These are phyloP conservation scores for Sphaerodactylus townsendi DNA, from an alignment of 2,113 vertebrate genomes.

Conservation along the genomic window DNA sequence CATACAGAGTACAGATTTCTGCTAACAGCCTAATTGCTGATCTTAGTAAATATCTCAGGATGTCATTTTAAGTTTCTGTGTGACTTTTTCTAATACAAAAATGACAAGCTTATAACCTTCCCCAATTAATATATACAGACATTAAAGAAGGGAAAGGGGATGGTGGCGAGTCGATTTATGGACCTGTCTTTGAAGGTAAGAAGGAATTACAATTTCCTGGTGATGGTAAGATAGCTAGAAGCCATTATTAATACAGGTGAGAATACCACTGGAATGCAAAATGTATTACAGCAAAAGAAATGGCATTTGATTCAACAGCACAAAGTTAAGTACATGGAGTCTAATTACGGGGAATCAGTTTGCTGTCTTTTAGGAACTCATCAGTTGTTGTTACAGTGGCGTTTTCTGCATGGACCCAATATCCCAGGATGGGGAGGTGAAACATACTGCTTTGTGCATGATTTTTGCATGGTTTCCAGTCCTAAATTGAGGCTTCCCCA, in stretches of 20 bases:
- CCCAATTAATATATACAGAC: slow-evolving; percentile 73
- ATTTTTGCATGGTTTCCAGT: too few relatives aligned
- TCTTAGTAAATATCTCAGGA: background rate
- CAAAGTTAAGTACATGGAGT: background rate
- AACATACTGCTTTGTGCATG: too few relatives aligned
- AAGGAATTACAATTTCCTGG: background rate
- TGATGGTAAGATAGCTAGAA: background rate
- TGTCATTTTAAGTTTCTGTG: background rate
- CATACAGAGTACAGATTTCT: background rate
- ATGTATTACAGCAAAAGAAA: background rate
- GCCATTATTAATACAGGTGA: background rate
- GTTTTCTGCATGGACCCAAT: too few relatives aligned
- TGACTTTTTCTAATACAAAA: background rate
- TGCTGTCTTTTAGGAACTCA: background rate
- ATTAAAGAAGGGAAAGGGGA: slow-evolving; percentile 79
- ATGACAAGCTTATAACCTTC: background rate
- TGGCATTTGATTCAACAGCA: background rate
- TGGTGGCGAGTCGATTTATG: slow-evolving; percentile 86
- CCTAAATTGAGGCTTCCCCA: too few relatives aligned
- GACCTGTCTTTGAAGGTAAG: slow-evolving; percentile 83
- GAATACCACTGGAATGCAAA: background rate
- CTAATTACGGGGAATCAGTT: too few relatives aligned
- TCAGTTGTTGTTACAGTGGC: too few relatives aligned
- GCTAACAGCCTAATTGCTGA: background rate
- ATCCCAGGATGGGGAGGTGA: too few relatives aligned